Conservation (phyloP, 2,113 vertebrate genomes). For the Azemiops feae region DNA sequence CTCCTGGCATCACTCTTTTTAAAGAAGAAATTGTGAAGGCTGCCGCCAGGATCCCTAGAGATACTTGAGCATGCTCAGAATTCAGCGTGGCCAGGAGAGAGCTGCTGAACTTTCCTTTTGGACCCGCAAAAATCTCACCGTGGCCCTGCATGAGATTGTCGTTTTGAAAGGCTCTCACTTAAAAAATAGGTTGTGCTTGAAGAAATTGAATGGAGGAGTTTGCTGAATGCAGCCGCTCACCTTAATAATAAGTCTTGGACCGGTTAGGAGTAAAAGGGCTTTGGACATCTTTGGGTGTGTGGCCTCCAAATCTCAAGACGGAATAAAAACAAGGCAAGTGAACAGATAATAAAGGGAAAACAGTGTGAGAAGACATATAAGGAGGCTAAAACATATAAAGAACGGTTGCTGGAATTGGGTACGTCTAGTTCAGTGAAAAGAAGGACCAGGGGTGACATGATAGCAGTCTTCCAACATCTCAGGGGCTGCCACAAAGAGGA, state of each 20-base stretch:
- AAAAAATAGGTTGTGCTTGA: not conserved
- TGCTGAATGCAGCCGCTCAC: not conserved
- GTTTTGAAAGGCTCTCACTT: not conserved
- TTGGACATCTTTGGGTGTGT: not conserved
- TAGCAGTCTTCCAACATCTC: no score
- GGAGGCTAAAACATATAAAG: not conserved
- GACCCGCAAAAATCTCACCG: not conserved
- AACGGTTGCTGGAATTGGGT: not conserved
- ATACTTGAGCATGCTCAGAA: not conserved
- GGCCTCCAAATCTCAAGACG: not conserved
- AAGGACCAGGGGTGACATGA: no score
- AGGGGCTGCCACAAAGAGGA: no score
- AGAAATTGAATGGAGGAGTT: not conserved
- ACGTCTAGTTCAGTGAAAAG: no score
- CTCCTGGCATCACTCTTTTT: slow-evolving; percentile 13
- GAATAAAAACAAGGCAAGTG: not conserved
- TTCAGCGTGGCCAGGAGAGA: not conserved
- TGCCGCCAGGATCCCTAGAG: not conserved
- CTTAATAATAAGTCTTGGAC: not conserved
- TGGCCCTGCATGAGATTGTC: not conserved
- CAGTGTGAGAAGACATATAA: not conserved
- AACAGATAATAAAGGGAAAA: not conserved
- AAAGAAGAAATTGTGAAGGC: not conserved
- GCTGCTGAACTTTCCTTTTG: not conserved
- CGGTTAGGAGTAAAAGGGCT: not conserved